phyloP scores from a whole-genome alignment of 1,140 invertebrate genomes.

The Drosophila saltans region DNA sequence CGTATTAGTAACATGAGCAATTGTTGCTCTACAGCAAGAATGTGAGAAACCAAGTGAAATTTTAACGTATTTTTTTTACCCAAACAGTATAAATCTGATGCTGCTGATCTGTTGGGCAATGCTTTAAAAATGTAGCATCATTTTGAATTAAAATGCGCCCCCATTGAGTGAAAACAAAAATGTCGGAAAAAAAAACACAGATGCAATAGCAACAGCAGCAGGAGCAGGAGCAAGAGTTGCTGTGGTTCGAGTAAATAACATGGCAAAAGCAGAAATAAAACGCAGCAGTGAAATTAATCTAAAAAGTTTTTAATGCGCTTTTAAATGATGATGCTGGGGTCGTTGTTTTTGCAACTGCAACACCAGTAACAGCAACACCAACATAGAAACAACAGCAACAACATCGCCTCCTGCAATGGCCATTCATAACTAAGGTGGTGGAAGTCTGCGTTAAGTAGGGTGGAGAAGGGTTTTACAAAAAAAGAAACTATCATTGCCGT shows the following conservation, averaged over 20 bases:
- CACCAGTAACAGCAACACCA: constrained; percentile 30
- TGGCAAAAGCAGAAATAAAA: constrained; percentile 54
- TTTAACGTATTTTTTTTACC: constrained; percentile 33
- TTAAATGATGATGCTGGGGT: constrained; percentile 77
- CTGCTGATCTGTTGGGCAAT: not conserved
- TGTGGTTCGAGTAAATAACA: constrained; percentile 41
- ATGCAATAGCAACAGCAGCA: constrained; percentile 28
- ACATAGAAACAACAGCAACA: not conserved
- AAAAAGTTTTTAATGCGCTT: constrained; percentile 83
- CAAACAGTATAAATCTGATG: constrained; percentile 16
- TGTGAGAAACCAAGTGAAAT: not conserved
- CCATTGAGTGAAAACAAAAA: constrained; percentile 65
- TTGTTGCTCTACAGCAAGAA: constrained; percentile 16
- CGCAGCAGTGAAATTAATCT: constrained; percentile 78
- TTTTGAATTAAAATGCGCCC: constrained; percentile 46
- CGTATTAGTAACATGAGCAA: constrained; percentile 65
- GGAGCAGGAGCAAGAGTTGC: constrained; percentile 3
- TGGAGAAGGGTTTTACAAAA: not conserved
- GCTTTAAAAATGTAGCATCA: constrained; percentile 61
- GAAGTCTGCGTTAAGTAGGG: not conserved
- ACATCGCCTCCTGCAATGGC: constrained; percentile 51
- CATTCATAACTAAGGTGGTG: constrained; percentile 63
- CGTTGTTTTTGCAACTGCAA: constrained; percentile 26
- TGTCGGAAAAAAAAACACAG: constrained; percentile 23
- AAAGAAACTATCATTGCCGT: constrained; percentile 70